Conservation (phyloP, 1,140 invertebrate genomes). For the Geopemphigus sp. region DNA sequence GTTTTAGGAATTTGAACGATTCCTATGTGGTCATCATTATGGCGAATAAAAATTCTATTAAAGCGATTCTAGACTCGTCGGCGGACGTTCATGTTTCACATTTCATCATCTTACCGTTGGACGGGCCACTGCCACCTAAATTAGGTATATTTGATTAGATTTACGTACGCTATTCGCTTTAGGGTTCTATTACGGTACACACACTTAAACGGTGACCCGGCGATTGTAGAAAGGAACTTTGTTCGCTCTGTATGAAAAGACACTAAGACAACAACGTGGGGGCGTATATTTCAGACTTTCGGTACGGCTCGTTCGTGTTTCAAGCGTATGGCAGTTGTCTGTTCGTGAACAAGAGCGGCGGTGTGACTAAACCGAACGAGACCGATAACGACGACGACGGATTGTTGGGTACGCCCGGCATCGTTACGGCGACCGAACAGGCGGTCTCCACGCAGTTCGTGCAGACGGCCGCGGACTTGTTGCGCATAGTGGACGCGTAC, state of each 20-base stretch:
- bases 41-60: not conserved
- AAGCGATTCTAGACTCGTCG: not conserved
- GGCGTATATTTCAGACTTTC: conserved; percentile 21
- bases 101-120: conserved; percentile 34
- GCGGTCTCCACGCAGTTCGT: conserved; percentile 23
- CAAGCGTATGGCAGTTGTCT: conserved; percentile 36
- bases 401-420: not conserved
- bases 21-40: not conserved
- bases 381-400: too few species aligned
- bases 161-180: too few species aligned
- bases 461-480: conserved; percentile 24
- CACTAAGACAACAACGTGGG: too few species aligned
- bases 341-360: not conserved
- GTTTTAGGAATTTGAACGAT: conserved; percentile 17
- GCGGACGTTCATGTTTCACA: not conserved
- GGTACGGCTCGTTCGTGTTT: conserved; percentile 28
- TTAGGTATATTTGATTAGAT: not conserved
- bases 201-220: too few species aligned
- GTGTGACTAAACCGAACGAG: too few species aligned
- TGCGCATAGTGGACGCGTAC: conserved; percentile 18
- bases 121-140: conserved; percentile 10
- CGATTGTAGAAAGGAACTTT: too few species aligned
- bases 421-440: not conserved
- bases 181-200: not conserved
- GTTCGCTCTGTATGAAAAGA: too few species aligned